Evolutionary conservation across 2,888 invertebrate species (phyloP).

Genomic region (Alloplasta piceator): DNA sequence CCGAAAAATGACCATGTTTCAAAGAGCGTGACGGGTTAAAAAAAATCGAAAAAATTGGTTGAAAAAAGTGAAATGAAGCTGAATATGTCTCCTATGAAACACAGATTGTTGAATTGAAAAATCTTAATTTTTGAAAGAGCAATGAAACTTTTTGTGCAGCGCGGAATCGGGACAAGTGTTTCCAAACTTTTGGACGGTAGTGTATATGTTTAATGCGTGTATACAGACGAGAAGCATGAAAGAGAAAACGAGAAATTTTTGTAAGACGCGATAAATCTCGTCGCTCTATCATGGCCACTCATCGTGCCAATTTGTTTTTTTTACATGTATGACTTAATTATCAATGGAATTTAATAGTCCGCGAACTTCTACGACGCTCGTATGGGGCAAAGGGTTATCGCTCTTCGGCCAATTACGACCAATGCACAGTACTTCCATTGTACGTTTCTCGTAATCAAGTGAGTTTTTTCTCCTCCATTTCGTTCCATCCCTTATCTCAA

Average conservation of each 20-base stretch:
- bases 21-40: no score
- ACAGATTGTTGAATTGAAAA: no score
- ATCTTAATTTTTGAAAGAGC: no score
- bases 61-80: no score
- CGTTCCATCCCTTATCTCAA: slow-evolving; percentile 34
- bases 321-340: slow-evolving; percentile 71
- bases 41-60: no score
- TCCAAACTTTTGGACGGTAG: no score
- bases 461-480: slow-evolving; percentile 31
- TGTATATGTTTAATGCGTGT: not conserved
- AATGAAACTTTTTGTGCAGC: no score
- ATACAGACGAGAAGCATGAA: not conserved
- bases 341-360: slow-evolving; percentile 69
- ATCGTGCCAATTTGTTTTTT: slow-evolving; percentile 66
- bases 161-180: no score
- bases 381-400: slow-evolving; percentile 68
- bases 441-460: slow-evolving; percentile 63
- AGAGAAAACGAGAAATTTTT: slow-evolving; percentile 35
- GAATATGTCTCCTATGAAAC: no score
- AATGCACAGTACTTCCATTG: slow-evolving; percentile 70
- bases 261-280: slow-evolving; percentile 58
- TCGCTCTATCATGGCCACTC: slow-evolving; percentile 62
- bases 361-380: slow-evolving; percentile 65
- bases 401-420: slow-evolving; percentile 40
- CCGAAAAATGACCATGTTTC: no score